A percentile compares a stretch with the other conserved stretches of the same genome.
Conservation (phyloP, 1,140 invertebrate species). For the Meloidogyne exigua region DNA sequence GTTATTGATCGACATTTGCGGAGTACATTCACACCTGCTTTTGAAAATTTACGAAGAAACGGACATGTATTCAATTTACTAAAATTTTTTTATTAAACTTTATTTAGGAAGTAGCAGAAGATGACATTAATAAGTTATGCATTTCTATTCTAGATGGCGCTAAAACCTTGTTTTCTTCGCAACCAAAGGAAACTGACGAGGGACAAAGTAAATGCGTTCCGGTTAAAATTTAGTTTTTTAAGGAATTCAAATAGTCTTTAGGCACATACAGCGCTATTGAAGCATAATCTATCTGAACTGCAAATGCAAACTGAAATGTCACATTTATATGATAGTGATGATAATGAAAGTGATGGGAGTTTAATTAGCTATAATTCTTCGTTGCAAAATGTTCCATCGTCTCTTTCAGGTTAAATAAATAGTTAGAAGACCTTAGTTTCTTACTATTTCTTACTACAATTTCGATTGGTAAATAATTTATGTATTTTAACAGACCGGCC, state of each 20-base stretch:
- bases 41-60: constrained; percentile 57
- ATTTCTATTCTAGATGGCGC: constrained; percentile 55
- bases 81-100: constrained; percentile 27
- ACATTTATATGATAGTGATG: constrained; percentile 50
- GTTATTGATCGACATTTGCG: constrained; percentile 56
- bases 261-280: constrained; percentile 35
- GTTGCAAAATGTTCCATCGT: not conserved
- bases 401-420: constrained; percentile 1
- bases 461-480: not conserved
- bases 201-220: not conserved
- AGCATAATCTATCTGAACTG: constrained; percentile 15
- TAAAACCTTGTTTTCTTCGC: constrained; percentile 48
- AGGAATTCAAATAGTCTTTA: constrained; percentile 19
- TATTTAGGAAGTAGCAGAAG: constrained; percentile 45
- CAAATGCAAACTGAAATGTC: constrained; percentile 18
- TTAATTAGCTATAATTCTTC: constrained; percentile 40
- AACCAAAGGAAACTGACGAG: not conserved
- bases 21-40: constrained; percentile 56
- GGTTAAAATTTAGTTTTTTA: not conserved
- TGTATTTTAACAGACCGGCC: constrained; percentile 19
- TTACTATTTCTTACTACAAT: not conserved
- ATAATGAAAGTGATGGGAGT: constrained; percentile 48
- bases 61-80: constrained; percentile 44
- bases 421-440: too few species aligned
- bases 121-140: constrained; percentile 48